Base-by-base conservation (phyloP, 2,888 invertebrate genomes). In the Anthophora plumipes region DNA sequence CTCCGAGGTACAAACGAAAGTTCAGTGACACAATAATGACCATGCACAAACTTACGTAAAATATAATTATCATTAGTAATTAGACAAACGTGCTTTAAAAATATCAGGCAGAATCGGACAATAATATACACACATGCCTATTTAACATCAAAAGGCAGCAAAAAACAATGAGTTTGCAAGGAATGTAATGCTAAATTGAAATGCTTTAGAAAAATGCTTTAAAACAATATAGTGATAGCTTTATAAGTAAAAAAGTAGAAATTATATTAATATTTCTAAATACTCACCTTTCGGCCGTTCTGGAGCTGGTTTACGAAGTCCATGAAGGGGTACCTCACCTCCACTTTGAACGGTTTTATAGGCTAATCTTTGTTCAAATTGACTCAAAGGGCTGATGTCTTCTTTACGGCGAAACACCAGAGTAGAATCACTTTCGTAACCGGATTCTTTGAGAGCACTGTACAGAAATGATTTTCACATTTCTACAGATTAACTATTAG, bases 281-380 rank as follows among this genome's bases (percentile, higher is more conserved):
- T 1, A 75, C 88, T 88, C 94, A 97, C 97, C 96, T 95, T 96
- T 96, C 31, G 96, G 96, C 91, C 96, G 95, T 92, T 97, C 96
- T 39, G 99, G 99, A 20, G 97, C 98, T 22, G 96, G 96, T 91
- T 98, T 98, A 59, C 98, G 95, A 91, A 99, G 96, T 55, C 99
- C 99, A 91, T 97, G 96, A 12, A 98, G 94, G 0, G 99, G 99
- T 3, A 99, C 98, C 93, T 99, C 99, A 0, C 98, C 99, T 0
- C 99, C 99, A 77, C 97, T 96, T 92, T 99, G 99, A 74, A 99
- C 96, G 83, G 96, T 96, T 91, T 97, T 96, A 94, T 99, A 99
- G 14, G 97, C 97, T 80, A 96, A 96, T 81, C 96, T 96, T 88
- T 98, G 96, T 91, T 98, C 97, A n/a, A 96, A 95, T 0, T 97